Base-by-base conservation (phyloP, 2,113 vertebrate species). In the Callochromis pleurospilus region DNA sequence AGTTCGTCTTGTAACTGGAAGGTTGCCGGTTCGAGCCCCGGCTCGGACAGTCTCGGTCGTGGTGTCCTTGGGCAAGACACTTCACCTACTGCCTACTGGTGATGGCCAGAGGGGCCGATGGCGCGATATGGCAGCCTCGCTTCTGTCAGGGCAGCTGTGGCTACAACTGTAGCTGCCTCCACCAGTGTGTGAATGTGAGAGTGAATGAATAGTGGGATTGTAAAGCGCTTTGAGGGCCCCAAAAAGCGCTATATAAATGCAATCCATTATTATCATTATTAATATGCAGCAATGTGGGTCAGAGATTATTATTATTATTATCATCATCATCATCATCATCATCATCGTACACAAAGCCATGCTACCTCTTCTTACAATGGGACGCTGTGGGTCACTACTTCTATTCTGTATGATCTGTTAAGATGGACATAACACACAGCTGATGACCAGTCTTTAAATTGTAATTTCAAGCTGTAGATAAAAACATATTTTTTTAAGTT, bases 341-440 rank as follows among this genome's bases (percentile, higher is more conserved):
- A 0, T 10, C 1, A 91, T 92, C 80, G 85, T 83, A 94, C 96
- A 96, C 96, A 95, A 93, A 96, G 94, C 96, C 95, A 94, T 92
- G 90, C 91, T 38, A 95, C 92, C 94, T 96, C 95, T 90, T 96
- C 94, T 90, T 95, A 89, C 94, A 93, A 88, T 91, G 94, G 93
- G 90, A 89, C 91, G 93, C 85, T 96, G 86, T 94, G 88, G 80
- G 90, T 83, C 93, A 94, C 95, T 95, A 96, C 83, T 95, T 91
- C 51, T 96, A 97, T 96, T 93, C 95, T 96, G 96, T 97, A 96
- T 47, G 96, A 97, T 97, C 96, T 97, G 96, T 97, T 96, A 95
- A 93, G 95, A 95, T 88, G 93, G 90, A 95, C 92, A 95, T 80
- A 86, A 92, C 92, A 93, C 90, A 93, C 42, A 92, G 84, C 88